A percentile compares a stretch with the other conserved stretches of the same genome.
Conservation (phyloP, 2,888 invertebrate genomes). For the Drosophila kokeensis region DNA sequence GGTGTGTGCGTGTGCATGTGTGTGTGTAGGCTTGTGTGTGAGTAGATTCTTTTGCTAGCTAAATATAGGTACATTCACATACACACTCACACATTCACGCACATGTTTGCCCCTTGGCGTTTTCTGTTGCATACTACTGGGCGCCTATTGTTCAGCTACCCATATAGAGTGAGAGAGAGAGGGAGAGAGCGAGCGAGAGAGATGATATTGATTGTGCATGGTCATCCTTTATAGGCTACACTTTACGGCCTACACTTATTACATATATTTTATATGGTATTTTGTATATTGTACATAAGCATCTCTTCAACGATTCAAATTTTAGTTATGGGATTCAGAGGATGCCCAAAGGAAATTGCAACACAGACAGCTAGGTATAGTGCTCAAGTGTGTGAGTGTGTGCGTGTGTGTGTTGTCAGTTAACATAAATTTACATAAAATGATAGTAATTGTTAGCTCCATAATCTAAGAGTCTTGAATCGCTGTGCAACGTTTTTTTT, state of each 20-base stretch:
- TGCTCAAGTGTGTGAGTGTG: not conserved
- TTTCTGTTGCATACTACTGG: slow-evolving; percentile 56
- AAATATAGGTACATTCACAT: slow-evolving; percentile 59
- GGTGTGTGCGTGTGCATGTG: not conserved
- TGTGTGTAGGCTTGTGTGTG: slow-evolving; percentile 10
- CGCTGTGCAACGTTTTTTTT: not conserved
- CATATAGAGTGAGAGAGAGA: not conserved
- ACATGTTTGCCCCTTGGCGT: slow-evolving; percentile 53
- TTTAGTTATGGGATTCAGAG: not conserved
- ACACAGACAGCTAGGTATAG: not conserved
- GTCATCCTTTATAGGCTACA: slow-evolving; percentile 23
- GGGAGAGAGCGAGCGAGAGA: slow-evolving; percentile 1
- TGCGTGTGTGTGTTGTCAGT: not conserved
- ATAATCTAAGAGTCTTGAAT: not conserved
- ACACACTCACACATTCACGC: slow-evolving; percentile 5
- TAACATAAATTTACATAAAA: slow-evolving; percentile 18
- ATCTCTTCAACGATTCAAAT: slow-evolving; percentile 30
- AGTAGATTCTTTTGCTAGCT: slow-evolving; percentile 29
- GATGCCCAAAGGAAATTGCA: slow-evolving; percentile 11
- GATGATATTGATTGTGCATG: slow-evolving; percentile 58
- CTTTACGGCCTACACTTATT: slow-evolving; percentile 3
- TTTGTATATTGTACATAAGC: slow-evolving; percentile 10
- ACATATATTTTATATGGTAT: slow-evolving; percentile 3
- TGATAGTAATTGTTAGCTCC: not conserved
- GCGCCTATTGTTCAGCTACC: slow-evolving; percentile 32